Conservation (phyloP, 2,113 vertebrate genomes). For the Ranitomeya imitator region DNA sequence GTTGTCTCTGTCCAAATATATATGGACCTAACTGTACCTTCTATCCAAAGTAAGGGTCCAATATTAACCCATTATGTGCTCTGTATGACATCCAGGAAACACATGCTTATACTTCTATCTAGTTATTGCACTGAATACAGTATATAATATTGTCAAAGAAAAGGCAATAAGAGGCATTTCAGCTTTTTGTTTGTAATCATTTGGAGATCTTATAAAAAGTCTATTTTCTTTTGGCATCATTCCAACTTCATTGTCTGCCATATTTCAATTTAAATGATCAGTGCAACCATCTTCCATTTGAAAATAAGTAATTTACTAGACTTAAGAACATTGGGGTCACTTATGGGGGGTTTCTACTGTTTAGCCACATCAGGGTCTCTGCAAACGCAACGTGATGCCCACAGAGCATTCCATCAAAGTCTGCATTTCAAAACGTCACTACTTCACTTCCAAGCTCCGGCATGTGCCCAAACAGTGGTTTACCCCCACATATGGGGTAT, state of each 20-base stretch:
- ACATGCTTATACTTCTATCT: not conserved
- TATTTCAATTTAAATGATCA: conserved; percentile 42
- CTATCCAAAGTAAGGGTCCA: not conserved
- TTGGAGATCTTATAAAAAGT: not conserved
- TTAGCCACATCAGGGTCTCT: too few species aligned
- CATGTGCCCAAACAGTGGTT: too few species aligned
- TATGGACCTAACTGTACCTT: too few species aligned
- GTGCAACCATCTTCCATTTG: conserved; percentile 13
- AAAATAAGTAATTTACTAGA: conserved; percentile 51
- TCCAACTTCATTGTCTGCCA: not conserved
- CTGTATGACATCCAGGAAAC: not conserved
- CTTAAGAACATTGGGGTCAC: conserved; percentile 39
- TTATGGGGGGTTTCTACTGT: too few species aligned
- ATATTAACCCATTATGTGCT: too few species aligned
- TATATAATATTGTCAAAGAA: not conserved
- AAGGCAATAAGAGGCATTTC: not conserved
- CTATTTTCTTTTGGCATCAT: not conserved
- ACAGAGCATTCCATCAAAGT: too few species aligned
- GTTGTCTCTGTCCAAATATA: too few species aligned
- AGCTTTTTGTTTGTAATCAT: not conserved
- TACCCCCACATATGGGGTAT: too few species aligned
- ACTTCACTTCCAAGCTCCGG: too few species aligned
- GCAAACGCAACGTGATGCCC: too few species aligned
- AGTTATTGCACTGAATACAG: not conserved
- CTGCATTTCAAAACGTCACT: too few species aligned